phyloP scores from a whole-genome alignment of 1,140 invertebrate genomes.

The Drosophila sulfurigaster region DNA sequence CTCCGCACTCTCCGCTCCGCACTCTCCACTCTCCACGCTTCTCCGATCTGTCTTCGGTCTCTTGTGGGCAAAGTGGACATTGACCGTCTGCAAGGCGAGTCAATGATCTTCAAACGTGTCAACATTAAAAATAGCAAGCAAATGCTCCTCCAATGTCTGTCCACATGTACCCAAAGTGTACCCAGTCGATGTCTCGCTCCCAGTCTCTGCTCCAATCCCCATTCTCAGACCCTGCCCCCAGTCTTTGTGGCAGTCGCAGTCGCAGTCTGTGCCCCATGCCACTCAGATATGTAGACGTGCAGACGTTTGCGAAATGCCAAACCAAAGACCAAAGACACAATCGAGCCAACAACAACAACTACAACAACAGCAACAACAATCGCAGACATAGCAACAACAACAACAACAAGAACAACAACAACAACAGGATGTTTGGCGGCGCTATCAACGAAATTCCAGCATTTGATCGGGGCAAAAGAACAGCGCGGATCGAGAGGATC shows the following conservation, averaged over 20 bases:
- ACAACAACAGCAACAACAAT: constrained; percentile 40
- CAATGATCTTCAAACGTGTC: constrained; percentile 82
- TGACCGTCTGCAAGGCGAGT: constrained; percentile 76
- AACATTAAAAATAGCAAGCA: constrained; percentile 81
- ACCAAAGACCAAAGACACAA: constrained; percentile 68
- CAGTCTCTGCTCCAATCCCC: not conserved
- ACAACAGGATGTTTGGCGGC: constrained; percentile 80
- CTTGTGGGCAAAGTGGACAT: constrained; percentile 66
- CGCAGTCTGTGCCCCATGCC: constrained; percentile 45
- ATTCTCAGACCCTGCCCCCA: constrained; percentile 18
- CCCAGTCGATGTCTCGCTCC: not conserved
- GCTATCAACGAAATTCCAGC: constrained; percentile 80
- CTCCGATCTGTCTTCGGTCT: constrained; percentile 12
- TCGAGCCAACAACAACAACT: constrained; percentile 47
- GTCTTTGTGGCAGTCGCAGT: constrained; percentile 14
- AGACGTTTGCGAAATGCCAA: constrained; percentile 80
- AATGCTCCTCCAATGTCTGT: constrained; percentile 62
- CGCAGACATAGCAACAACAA: constrained; percentile 38
- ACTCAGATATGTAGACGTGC: constrained; percentile 75
- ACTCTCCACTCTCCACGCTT: not conserved
- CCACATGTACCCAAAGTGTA: constrained; percentile 14
- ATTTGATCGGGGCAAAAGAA: constrained; percentile 65
- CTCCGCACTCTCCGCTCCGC: constrained; percentile 21
- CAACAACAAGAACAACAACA: constrained; percentile 43
- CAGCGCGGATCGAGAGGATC: constrained; percentile 53